Conservation (phyloP, 2,797 vertebrate species). For the Etheostoma perlongum region DNA sequence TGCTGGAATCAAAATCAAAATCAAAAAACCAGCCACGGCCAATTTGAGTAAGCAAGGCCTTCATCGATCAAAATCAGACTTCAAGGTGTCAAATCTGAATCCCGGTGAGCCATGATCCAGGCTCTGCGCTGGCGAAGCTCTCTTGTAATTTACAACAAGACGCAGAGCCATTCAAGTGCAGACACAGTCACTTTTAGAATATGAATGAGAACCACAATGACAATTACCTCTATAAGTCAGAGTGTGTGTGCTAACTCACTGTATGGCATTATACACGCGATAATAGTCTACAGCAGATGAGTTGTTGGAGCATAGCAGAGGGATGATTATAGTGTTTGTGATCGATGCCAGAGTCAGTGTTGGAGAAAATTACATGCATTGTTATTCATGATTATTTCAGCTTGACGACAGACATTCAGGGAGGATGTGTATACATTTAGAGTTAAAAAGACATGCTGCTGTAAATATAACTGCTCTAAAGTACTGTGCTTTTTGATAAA, state of each 20-base stretch:
- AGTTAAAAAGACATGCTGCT: neutral
- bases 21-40: neutral
- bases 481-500: neutral
- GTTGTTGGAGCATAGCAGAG: constrained; percentile 11
- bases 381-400: constrained; percentile 24
- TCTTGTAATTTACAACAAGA: constrained; percentile 32
- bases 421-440: neutral
- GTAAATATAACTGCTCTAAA: neutral
- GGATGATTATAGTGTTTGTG: constrained; percentile 44
- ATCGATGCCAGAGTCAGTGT: constrained; percentile 9
- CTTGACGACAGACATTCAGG: neutral
- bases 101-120: constrained; percentile 7
- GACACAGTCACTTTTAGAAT: constrained; percentile 26
- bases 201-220: constrained; percentile 35
- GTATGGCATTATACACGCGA: constrained; percentile 34
- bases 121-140: neutral
- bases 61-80: constrained; percentile 50
- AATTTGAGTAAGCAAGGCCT: constrained; percentile 13
- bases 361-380: constrained; percentile 28
- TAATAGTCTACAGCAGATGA: constrained; percentile 43
- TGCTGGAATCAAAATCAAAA: constrained; percentile 17
- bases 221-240: constrained; percentile 46
- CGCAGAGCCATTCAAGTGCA: neutral
- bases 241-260: constrained; percentile 28
- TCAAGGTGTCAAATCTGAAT: constrained; percentile 15